phyloP scores from a whole-genome alignment of 1,140 invertebrate species.

The Drosophila cardini region DNA sequence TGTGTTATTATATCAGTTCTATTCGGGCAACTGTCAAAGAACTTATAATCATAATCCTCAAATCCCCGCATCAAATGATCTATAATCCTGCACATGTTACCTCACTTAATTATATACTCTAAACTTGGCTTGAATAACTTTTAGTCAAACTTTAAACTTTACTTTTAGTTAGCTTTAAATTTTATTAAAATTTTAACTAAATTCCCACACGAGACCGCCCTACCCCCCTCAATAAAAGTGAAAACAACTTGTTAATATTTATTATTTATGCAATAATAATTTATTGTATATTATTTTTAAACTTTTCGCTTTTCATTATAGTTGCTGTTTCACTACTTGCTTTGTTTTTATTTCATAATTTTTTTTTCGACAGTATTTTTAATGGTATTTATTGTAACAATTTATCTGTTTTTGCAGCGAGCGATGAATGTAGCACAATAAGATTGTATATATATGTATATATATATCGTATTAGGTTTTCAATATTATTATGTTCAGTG shows the following conservation, averaged over 20 bases:
- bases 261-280: slow-evolving; percentile 78
- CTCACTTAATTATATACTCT: neutral
- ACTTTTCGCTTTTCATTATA: slow-evolving; percentile 72
- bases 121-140: neutral
- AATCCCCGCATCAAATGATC: neutral
- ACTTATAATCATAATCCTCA: neutral
- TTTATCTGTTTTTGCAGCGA: slow-evolving; percentile 63
- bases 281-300: slow-evolving; percentile 82
- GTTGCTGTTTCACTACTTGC: slow-evolving; percentile 42
- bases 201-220: neutral
- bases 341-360: slow-evolving; percentile 24
- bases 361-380: slow-evolving; percentile 33
- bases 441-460: slow-evolving; percentile 48
- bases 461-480: slow-evolving; percentile 43
- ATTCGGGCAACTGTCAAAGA: slow-evolving; percentile 13
- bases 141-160: neutral
- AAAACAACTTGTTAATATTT: neutral
- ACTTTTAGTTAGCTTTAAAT: too few species aligned
- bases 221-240: neutral
- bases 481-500: slow-evolving; percentile 56
- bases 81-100: neutral
- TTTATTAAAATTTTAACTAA: neutral
- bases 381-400: slow-evolving; percentile 74
- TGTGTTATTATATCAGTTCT: slow-evolving; percentile 18
- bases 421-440: slow-evolving; percentile 68